A percentile compares a stretch with the other conserved stretches of the same genome.
These are phyloP conservation scores for Cephalopterus ornatus DNA, from an alignment of 2,113 vertebrate genomes.

Conservation along the genomic window DNA sequence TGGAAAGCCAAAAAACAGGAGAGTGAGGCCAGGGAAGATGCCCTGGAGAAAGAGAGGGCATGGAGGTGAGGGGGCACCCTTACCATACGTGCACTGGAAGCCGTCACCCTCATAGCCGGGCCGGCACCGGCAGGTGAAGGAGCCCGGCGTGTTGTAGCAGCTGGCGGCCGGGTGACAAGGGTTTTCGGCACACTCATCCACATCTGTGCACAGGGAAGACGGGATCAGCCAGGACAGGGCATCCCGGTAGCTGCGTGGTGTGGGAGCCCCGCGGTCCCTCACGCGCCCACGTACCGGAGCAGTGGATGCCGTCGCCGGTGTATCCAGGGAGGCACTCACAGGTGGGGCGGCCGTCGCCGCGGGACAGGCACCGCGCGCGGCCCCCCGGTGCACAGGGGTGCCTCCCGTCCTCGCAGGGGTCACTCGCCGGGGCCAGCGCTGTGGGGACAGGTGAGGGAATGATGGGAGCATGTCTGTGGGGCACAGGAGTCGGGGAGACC, in stretches of 20 bases:
- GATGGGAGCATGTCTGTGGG: fast-evolving
- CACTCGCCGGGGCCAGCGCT: not conserved
- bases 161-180: slow-evolving; percentile 79
- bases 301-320: slow-evolving; percentile 13
- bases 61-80: fast-evolving
- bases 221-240: not conserved
- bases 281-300: slow-evolving; percentile 19
- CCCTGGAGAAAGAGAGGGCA: not conserved
- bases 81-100: slow-evolving; percentile 81
- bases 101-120: slow-evolving; percentile 82
- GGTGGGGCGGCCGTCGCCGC: not conserved
- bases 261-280: not conserved
- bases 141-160: slow-evolving; percentile 72
- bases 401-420: slow-evolving; percentile 69
- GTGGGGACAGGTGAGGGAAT: not conserved
- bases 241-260: fast-evolving
- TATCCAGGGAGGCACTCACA: slow-evolving; percentile 73
- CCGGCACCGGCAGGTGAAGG: slow-evolving; percentile 85
- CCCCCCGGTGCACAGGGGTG: slow-evolving; percentile 43
- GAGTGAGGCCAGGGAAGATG: not conserved
- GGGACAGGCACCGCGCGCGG: slow-evolving; percentile 60
- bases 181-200: slow-evolving; percentile 82
- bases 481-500: fast-evolving
- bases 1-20: not conserved
- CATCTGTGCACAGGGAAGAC: slow-evolving; percentile 20